phyloP scores from a whole-genome alignment of 2,888 invertebrate species.

The Amitus sp. region DNA sequence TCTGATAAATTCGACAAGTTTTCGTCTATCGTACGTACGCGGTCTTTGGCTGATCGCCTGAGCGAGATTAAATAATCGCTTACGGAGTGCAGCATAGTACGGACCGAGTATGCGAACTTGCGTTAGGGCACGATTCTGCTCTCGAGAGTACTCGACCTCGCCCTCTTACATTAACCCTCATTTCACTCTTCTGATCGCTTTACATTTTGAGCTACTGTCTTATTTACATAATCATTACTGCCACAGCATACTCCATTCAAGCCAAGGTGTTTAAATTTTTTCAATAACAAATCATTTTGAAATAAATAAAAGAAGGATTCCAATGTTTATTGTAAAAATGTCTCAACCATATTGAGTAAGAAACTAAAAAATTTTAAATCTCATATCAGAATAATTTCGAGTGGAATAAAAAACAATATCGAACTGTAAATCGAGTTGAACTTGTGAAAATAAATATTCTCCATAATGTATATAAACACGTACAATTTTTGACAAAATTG shows the following conservation, averaged over 20 bases:
- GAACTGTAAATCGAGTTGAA: too few species aligned
- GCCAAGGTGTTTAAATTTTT: slow-evolving; percentile 28
- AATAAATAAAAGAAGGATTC: too few species aligned
- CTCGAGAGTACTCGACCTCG: slow-evolving; percentile 36
- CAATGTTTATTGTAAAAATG: too few species aligned
- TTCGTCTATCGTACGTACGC: slow-evolving; percentile 23
- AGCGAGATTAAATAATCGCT: slow-evolving; percentile 61
- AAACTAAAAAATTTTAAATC: too few species aligned
- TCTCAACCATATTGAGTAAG: too few species aligned
- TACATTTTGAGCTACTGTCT: slow-evolving; percentile 36
- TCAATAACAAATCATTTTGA: too few species aligned
- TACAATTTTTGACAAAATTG: too few species aligned
- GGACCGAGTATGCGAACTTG: slow-evolving; percentile 44
- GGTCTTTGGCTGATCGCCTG: slow-evolving; percentile 58
- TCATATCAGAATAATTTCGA: too few species aligned
- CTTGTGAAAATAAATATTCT: too few species aligned
- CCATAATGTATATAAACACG: too few species aligned
- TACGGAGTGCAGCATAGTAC: slow-evolving; percentile 50
- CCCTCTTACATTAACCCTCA: slow-evolving; percentile 39
- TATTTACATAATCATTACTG: slow-evolving; percentile 36
- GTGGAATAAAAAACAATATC: too few species aligned
- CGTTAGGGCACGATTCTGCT: slow-evolving; percentile 48
- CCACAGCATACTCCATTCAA: slow-evolving; percentile 26
- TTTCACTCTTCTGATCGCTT: slow-evolving; percentile 34
- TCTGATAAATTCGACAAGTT: slow-evolving; percentile 41